These are phyloP conservation scores for Parapsyche elsis DNA, from an alignment of 1,140 invertebrate genomes.

Conservation along the genomic window DNA sequence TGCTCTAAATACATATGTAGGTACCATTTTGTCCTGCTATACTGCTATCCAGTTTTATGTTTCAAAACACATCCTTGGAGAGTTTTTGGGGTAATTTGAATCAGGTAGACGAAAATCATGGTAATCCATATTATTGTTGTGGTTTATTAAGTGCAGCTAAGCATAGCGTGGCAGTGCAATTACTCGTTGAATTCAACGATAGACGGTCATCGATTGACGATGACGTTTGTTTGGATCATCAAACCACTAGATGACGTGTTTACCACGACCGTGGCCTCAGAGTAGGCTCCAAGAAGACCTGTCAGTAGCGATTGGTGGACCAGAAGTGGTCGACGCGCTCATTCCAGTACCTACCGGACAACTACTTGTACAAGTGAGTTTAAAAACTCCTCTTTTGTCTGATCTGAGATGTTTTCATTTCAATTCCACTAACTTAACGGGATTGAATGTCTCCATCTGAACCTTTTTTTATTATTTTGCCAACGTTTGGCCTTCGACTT, in stretches of 20 bases:
- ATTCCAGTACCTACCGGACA: background rate
- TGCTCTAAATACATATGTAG: too few species aligned
- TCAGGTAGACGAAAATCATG: too few species aligned
- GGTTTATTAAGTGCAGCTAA: too few species aligned
- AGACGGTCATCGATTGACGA: too few species aligned
- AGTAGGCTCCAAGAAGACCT: background rate
- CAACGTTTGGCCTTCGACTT: background rate
- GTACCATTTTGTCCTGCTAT: too few species aligned
- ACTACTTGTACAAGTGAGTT: background rate
- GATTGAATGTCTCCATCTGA: background rate
- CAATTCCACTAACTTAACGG: background rate
- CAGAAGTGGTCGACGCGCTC: slow-evolving; percentile 27
- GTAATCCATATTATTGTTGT: too few species aligned
- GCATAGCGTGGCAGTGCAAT: too few species aligned
- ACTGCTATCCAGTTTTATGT: too few species aligned
- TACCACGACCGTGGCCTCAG: slow-evolving; percentile 8
- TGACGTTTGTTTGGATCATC: too few species aligned
- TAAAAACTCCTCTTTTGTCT: background rate
- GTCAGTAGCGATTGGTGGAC: slow-evolving; percentile 35
- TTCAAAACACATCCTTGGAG: too few species aligned
- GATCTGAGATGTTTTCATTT: background rate
- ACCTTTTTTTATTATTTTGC: background rate
- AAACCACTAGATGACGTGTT: background rate
- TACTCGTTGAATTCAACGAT: too few species aligned
- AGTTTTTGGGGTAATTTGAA: too few species aligned